Conservation (phyloP, 2,113 vertebrate genomes). For the Chinchilla lanigera region DNA sequence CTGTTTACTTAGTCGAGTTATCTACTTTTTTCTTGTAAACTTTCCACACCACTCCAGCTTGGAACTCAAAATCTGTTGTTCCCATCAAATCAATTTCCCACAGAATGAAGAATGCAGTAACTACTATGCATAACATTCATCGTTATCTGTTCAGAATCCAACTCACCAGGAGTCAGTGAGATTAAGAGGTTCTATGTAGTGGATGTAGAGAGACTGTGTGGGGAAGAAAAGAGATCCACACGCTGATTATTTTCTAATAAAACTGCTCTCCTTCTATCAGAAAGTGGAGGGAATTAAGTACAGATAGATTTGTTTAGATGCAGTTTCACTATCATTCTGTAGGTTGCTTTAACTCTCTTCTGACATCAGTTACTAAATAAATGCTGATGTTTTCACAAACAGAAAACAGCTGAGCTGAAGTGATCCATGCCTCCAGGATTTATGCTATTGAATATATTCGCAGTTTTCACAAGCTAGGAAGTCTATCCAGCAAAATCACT, state of each 20-base stretch:
- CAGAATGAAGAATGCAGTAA: neutral
- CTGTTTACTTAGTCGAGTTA: conserved; percentile 34
- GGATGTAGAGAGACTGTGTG: neutral
- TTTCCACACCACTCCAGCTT: neutral
- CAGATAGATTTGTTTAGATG: conserved; percentile 66
- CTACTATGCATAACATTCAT: conserved; percentile 35
- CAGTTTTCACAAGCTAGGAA: neutral
- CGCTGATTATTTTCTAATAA: conserved; percentile 65
- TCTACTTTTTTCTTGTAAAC: conserved; percentile 36
- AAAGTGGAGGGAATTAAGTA: conserved; percentile 60
- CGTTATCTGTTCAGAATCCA: neutral
- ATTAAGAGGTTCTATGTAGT: neutral
- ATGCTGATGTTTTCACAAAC: neutral
- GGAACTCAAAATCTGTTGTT: conserved; percentile 41
- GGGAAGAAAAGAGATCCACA: neutral
- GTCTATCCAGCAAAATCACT: neutral
- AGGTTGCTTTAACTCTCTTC: conserved; percentile 26
- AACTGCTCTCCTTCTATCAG: conserved; percentile 44
- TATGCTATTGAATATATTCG: neutral
- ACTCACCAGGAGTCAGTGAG: neutral
- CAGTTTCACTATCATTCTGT: neutral
- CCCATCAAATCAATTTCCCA: conserved; percentile 62
- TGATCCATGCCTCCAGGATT: neutral
- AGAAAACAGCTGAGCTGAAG: conserved; percentile 7
- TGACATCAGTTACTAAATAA: conserved; percentile 34